Evolutionary conservation across 2,888 invertebrate species (phyloP), one percentile per base, ranked within the genome.

Genomic region (Gastracanthus pulcherrimus): DNA sequence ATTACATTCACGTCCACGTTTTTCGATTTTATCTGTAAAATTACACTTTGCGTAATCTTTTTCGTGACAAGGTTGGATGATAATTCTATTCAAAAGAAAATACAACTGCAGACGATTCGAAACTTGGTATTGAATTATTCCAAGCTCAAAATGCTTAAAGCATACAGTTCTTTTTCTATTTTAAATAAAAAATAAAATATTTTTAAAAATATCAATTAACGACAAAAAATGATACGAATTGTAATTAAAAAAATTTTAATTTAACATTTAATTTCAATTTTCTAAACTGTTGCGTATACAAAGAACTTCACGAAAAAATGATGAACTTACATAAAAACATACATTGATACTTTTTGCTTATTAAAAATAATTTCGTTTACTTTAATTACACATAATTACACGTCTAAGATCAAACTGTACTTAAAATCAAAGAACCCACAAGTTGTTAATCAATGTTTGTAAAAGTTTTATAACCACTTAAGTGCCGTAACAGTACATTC

Each of bases 11-110:
- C 9, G 38, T 38, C 11, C 48, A 3, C 2, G 5, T 26, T 34
- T 48, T 77, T 62, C n/a, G 66, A 79, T 72, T 26, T 51, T 72
- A 79, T 79, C 78, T 41, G 11, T 5, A 16, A 72, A 79, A 79
- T 79, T 58, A 45, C 71, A 29, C 11, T 29, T 79, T 72, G 38
- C 66, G 41, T 72, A 79, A 79, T 36, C n/a, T 38, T 66, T 55
- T 67, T 31, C 29, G 31, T 19, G 58, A 58, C 62, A 69, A 69
- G 76, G 48, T 36, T 60, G 23, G 23, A 4, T 48, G 19, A 58
- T 58, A 67, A 51, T 41, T 11, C 6, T 36, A 45, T 62, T 60
- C 23, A 23, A 26, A 71, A 48, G 51, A 69, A 38, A 31, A 71
- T 23, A 26, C 26, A 71, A 19, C 31, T 13, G 36, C 23, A n/a